Evolutionary conservation across 1,140 invertebrate genomes (phyloP), one percentile per base, ranked within the genome.

Genomic region (Leptinotarsa texana): DNA sequence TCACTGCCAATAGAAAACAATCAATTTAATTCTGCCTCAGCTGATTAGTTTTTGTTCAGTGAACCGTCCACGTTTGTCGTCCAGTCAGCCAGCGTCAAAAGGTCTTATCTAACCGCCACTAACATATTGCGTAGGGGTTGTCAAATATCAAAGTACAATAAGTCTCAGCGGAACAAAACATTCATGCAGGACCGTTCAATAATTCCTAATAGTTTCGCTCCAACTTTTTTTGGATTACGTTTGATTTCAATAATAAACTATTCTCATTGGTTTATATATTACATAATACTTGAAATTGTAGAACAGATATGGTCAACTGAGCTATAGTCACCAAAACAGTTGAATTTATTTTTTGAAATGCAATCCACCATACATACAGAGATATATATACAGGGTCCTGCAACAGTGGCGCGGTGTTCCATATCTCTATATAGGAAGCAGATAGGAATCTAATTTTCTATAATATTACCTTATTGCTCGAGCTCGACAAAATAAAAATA

Each of bases 71-170:
- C 68, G 63, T 47, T 68, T 27, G 69, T 22, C 69, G 69, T 61
- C 48, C 69, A 61, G 47, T 27, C 47, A 70, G 47, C 51, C 69
- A 70, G 21, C 47, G 49, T 22, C 71, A 47, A 73, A 73, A 73
- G 61, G 70, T 67, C 69, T 81, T 79, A 78, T 78, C 75, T 77
- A 62, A 70, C 75, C 77, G 70, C 48, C 63, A 22, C 78, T 74
- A 80, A 80, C 80, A 82, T 82, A 82, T 82, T 80, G 80, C 80
- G 79, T 82, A 80, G 80, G 80, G 80, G 79, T 82, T 74, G 78
- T 78, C 74, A 75, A 82, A 82, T 82, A 80, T 80, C 79, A 80
- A 82, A 82, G 80, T 80, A 82, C 79, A 82, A 82, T 82, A 79
- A 82, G 42, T 57, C 27, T 72, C 79, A 80, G 72, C 22, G 27